phyloP scores from a whole-genome alignment of 2,888 invertebrate genomes.

The Seira ritae region DNA sequence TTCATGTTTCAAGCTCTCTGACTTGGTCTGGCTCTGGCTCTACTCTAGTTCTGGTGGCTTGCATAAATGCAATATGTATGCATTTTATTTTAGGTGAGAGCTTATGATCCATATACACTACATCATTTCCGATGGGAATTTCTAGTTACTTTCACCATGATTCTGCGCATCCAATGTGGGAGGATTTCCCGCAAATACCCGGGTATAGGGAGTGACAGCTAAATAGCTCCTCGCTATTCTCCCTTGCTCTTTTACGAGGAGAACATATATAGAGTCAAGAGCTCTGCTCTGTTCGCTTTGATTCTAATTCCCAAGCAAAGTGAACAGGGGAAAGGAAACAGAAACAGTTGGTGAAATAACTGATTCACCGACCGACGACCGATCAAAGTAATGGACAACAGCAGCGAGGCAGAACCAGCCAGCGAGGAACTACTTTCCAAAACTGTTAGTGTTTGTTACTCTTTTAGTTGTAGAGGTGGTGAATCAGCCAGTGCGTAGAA shows the following conservation, averaged over 20 bases:
- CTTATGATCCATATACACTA: background rate
- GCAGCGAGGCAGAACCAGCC: no score
- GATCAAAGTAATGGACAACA: no score
- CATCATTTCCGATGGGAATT: slow-evolving; percentile 50
- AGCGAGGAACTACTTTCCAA: no score
- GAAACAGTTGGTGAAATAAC: slow-evolving; percentile 56
- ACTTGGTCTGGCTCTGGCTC: no score
- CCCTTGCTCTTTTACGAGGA: background rate
- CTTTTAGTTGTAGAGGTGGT: slow-evolving; percentile 25
- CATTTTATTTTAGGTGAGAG: background rate
- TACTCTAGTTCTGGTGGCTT: no score
- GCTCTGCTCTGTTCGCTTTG: background rate
- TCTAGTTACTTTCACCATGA: slow-evolving; percentile 50
- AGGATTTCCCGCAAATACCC: slow-evolving; percentile 62
- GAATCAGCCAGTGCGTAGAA: slow-evolving; percentile 50
- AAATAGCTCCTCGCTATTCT: background rate
- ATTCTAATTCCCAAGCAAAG: no score
- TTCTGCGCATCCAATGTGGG: slow-evolving; percentile 62
- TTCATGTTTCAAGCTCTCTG: no score
- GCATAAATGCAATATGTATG: background rate
- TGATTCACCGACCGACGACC: slow-evolving; percentile 41
- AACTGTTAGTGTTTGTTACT: background rate
- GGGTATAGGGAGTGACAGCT: slow-evolving; percentile 61
- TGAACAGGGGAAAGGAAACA: slow-evolving; percentile 39
- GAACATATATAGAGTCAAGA: background rate